Conservation (phyloP, 2,113 vertebrate species). For the Podarcis raffonei region DNA sequence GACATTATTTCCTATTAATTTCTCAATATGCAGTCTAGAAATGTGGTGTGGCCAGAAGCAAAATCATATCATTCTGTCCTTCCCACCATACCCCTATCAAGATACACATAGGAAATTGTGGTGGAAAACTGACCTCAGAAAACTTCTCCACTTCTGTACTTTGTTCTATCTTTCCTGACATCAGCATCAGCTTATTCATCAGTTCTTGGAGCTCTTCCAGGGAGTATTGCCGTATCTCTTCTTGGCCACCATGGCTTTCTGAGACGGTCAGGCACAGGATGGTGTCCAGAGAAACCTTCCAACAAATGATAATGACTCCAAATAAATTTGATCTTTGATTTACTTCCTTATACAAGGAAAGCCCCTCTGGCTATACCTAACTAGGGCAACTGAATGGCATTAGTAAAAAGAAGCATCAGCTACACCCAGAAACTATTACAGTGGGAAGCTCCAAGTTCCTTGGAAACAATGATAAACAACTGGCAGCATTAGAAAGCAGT, state of each 20-base stretch:
- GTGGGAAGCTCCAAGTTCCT: no score
- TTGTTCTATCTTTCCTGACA: conserved; percentile 93
- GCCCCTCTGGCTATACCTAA: background rate
- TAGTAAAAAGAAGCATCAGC: background rate
- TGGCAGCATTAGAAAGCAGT: no score
- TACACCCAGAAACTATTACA: no score
- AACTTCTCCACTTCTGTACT: conserved; percentile 89
- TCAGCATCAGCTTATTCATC: conserved; percentile 96
- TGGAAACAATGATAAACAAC: no score
- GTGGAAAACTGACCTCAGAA: conserved; percentile 81
- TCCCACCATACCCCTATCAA: background rate
- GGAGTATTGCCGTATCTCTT: conserved; percentile 74
- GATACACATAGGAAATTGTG: background rate
- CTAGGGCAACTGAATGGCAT: background rate
- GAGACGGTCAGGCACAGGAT: conserved; percentile 80
- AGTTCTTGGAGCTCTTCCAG: conserved; percentile 90
- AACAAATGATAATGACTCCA: accelerated
- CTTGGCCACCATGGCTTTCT: conserved; percentile 63
- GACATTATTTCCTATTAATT: no score
- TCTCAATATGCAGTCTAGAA: no score
- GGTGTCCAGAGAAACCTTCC: conserved; percentile 82
- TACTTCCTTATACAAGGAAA: background rate
- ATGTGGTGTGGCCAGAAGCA: background rate
- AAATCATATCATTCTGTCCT: accelerated
- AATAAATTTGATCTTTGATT: background rate